These are phyloP conservation scores for Leptopilina drosophilae DNA, from an alignment of 2,888 invertebrate genomes.

Conservation along the genomic window DNA sequence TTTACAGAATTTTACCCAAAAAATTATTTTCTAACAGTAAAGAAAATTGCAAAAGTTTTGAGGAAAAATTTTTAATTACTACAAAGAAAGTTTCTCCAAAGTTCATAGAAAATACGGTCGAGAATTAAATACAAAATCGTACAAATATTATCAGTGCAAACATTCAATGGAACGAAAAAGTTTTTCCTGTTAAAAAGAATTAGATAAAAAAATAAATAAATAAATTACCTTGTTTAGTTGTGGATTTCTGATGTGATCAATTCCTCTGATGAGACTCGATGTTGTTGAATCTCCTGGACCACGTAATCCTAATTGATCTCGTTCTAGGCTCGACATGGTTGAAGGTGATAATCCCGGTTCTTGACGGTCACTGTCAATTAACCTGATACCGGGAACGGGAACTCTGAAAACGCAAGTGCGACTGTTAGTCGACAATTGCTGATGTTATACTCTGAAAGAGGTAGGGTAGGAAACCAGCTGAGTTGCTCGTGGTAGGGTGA, in stretches of 20 bases:
- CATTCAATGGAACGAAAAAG: no score
- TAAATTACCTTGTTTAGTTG: slow-evolving; percentile 83
- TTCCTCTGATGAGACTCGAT: slow-evolving; percentile 80
- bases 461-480: slow-evolving; percentile 33
- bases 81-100: no score
- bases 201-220: neutral
- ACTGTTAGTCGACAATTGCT: slow-evolving; percentile 22
- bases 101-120: no score
- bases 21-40: no score
- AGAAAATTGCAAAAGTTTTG: no score
- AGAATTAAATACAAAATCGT: no score
- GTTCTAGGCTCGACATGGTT: slow-evolving; percentile 75
- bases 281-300: slow-evolving; percentile 79
- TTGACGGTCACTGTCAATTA: slow-evolving; percentile 30
- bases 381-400: slow-evolving; percentile 19
- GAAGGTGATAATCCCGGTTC: slow-evolving; percentile 30
- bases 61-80: no score
- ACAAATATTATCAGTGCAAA: no score
- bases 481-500: slow-evolving; percentile 14
- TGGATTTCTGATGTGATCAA: slow-evolving; percentile 84
- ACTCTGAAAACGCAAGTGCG: slow-evolving; percentile 34
- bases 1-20: no score
- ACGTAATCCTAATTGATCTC: slow-evolving; percentile 82
- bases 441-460: neutral
- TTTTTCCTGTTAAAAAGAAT: no score